Evolutionary conservation across 2,888 invertebrate species (phyloP), one percentile per base, ranked within the genome.

Genomic region (Tachystola acroxantha): DNA sequence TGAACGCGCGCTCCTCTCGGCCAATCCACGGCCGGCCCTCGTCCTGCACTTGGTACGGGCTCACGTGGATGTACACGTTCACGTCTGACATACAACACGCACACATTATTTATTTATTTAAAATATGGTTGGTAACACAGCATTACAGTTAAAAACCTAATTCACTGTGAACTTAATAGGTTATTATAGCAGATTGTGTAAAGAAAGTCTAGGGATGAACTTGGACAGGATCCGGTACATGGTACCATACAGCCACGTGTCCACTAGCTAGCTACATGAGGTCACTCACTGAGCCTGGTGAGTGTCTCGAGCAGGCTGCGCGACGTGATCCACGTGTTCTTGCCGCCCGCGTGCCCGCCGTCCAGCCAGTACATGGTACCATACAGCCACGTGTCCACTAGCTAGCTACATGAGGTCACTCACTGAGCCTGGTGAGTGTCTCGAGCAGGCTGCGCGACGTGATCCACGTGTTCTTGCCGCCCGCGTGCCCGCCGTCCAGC

Each of bases 401-500:
- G n/a, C n/a, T n/a, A n/a, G n/a, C n/a, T n/a, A n/a, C n/a, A n/a
- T n/a, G n/a, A n/a, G n/a, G n/a, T n/a, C 5, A 60, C 78, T 70
- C 60, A 94, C 94, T 89, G 68, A 93, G 89, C 58, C 91, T 84
- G 1, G 92, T 90, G 34, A 96, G 88, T 0, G 92, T 92, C 68
- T 92, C 90, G 19, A 97, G 84, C 22, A 95, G 86, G 35, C 90
- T 89, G 46, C 91, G 81, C 1, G 94, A 90, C 0, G 94, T 95
- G 50, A 96, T 92, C 95, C 96, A 97, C 12, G 96, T 95, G 72
- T 95, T 93, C 66, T 92, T 92, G 0, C 92, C 91, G 10, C 96
- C 97, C n/a, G 93, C 91, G 78, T 97, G 96, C 0, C 96, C 96
- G 1, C 96, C 96, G 77, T 97, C 96, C 59, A 96, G 74, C 96